Base-by-base conservation (phyloP, 2,888 invertebrate species). In the Salticus scenicus region DNA sequence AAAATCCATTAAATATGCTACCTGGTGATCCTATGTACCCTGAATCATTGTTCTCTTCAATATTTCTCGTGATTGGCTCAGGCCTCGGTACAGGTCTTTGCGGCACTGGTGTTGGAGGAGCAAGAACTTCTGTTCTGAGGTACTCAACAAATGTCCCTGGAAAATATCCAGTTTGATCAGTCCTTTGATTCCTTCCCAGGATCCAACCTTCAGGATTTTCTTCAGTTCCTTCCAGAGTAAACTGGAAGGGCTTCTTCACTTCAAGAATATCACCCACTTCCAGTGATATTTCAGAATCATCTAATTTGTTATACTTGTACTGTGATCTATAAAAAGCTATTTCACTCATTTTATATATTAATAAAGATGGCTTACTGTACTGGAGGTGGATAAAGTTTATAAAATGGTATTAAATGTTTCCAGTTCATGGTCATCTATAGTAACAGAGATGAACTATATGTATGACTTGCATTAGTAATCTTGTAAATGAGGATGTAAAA, bases 211-310 rank as follows among this genome's bases (percentile, higher is more conserved):
- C 90, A 89, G 89, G 90, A 89, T 88, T 89, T 81, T 89, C 88
- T 75, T 88, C 88, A 1, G 88, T 88, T 0, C 89, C 89, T 80
- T 89, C 88, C 10, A 89, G 74, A 4, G 72, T 76, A 76, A 89
- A 88, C 89, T 83, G 90, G 89, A 87, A 88, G 33, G 88, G 88
- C 63, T 88, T 90, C 51, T 85, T 86, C 82, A 92, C 91, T 89
- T 92, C 91, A 86, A 92, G 90, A 41, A 92, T 90, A 90, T 92
- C 92, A 87, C 92, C 91, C 88, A 90, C 91, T 89, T 91, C 91
- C 88, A 92, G 72, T 5, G 81, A 84, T 17, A 89, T 66, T 69
- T 89, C 89, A 17, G 83, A 74, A 27, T 88, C 88, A 33, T 83
- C 87, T 30, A 71, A 79, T 47, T 87, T 87, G 10, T 64, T 63